Evolutionary conservation across 1,140 invertebrate genomes (phyloP), one percentile per base, ranked within the genome.

Genomic region (Paralvinella palmiformis): DNA sequence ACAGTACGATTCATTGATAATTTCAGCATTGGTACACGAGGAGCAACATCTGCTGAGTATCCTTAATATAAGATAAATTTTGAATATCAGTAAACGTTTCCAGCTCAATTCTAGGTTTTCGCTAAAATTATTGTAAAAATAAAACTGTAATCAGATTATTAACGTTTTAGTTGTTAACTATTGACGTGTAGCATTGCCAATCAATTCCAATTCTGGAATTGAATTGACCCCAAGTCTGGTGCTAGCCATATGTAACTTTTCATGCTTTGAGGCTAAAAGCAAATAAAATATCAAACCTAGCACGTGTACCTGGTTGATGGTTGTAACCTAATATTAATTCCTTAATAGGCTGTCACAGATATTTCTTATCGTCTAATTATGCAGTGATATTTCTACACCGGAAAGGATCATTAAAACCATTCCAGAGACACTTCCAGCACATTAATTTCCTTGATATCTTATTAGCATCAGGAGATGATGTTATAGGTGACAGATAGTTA

Each of bases 1-100:
- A 97, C 94, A 3, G 96, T 99, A 0, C 85, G 96, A 53, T 99
- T 92, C 82, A 91, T 99, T 48, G 96, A 99, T 75, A 99, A 99
- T 83, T 99, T 99, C 80, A 98, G 94, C 79, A 90, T 91, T 17
- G 96, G 96, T 37, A 96, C 89, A 0, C 85, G 96, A 71, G 96
- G 96, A 31, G 88, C 96, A 0, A 86, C 91, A 1, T 98, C 94
- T 1, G 87, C 94, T 1, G 96, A 99, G 85, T 95, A 63, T 58
- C 35, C 35, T 63, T 58, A 24, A 33, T 48, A 37, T 32, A n/a
- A n/a, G n/a, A n/a, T 55, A 58, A 27, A 33, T 59, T 56, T 56
- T 10, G 37, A 41, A 41, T 55, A 33, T 58, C 45, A 35, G 55
- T 22, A 20, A 3, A 29, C n/a, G 52, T 63, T 35, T 55, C 41